Base-by-base conservation (phyloP, 2,113 vertebrate genomes). In the Orcinus orca region DNA sequence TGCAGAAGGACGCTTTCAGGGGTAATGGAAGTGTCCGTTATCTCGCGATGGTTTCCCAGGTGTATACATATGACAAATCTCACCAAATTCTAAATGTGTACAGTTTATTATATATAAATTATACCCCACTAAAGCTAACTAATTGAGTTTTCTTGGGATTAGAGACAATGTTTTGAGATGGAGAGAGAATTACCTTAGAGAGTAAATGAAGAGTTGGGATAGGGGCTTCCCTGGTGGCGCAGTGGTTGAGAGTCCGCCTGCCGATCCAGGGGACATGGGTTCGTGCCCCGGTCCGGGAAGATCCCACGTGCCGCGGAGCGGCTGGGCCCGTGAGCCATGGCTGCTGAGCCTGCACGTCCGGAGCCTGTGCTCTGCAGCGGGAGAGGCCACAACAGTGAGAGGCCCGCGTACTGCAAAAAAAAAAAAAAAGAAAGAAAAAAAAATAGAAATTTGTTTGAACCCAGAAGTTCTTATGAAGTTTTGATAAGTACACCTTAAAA, bases 131-230 rank as follows among this genome's bases (percentile, higher is more conserved):
- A 33, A 63, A 9, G 31, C n/a, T 36, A 31, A 82, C 76, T 74
- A 12, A 38, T 50, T 31, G n/a, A 23, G 31, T 63, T 88, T 84
- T 67, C 14, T 65, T 63, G 20, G 74, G 38, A 60, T 21, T 71
- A 62, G 68, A 88, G 53, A 80, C 65, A 58, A 36, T 77, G 31
- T 95, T 84, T 81, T 62, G 80, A 68, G 62, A 50, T 76, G 31
- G 29, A 53, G 60, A 41, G 55, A 82, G 62, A 68, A 89, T 89
- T 79, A 38, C 74, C 74, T 95, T 79, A 50, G 68, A 77, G 8
- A 62, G 7, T 60, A 65, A 90, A 65, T 23, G 31, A 77, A 33
- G 36, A 5, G 31, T 44, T 92, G 65, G 44, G 47, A 5, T 71
- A 44, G 44, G 44, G 44, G 44, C 44, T 47, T 47, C 44, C 44